Evolutionary conservation across 2,797 vertebrate species (phyloP), one percentile per base, ranked within the genome.

Genomic region (Kryptopterus vitreolus): DNA sequence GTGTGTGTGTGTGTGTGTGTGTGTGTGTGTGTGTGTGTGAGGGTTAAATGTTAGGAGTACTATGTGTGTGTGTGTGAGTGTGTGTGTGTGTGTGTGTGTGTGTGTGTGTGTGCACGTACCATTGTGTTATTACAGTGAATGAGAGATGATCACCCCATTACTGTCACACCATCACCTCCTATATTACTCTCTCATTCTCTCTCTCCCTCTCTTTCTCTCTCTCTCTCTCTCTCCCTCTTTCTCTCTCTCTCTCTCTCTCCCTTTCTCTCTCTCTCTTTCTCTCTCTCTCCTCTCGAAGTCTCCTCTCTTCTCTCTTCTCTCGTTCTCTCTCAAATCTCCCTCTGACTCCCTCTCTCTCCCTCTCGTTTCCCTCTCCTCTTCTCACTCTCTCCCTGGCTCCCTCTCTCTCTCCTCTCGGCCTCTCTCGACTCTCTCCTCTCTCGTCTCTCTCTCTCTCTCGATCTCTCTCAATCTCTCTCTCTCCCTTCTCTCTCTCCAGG

Each of bases 111-210:
- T n/a, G n/a, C n/a, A n/a, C n/a, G n/a, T n/a, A n/a, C 57, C 13
- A 62, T 48, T 26, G 7, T 46, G 62, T 53, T 46, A 68, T 76
- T 76, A 62, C 9, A 57, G 31, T 26, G 62, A 77, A 57, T 68
- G 50, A 66, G 29, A 38, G n/a, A 77, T 57, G 52, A 66, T 77
- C 15, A 35, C 48, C 7, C 18, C 11, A 3, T 29, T 6, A 29
- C 24, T 13, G 11, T 5, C 10, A 43, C 33, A 58, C 55, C 18
- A 31, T 50, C 22, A 48, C 43, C 15, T 18, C 50, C 15, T 2
- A 11, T 35, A 38, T 35, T 38, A 1, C 9, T n/a, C 53, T 46
- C 1, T 20, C 35, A 43, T 31, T 16, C 53, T 16, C 11, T 24
- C 33, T 65, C 33, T n/a, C 62, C 43, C 9, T 35, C 33, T 29